These are phyloP conservation scores for Psittacula cyanocephala DNA, from an alignment of 2,113 vertebrate species.

Conservation along the genomic window DNA sequence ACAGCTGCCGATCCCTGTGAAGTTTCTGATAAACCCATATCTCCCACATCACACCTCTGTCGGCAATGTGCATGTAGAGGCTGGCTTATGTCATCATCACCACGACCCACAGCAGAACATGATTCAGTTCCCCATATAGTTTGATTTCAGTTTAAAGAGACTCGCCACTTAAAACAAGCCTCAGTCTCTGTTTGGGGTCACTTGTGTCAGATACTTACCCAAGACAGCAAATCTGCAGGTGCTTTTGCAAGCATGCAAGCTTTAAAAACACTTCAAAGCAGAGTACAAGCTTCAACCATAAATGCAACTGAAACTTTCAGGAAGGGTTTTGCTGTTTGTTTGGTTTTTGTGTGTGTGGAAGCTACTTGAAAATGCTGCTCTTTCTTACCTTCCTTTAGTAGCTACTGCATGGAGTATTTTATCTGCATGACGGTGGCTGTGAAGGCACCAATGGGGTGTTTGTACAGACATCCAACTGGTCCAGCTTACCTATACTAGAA, in stretches of 20 bases:
- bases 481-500: not conserved
- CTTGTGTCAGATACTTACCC: rapidly evolving
- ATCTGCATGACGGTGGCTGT: rapidly evolving
- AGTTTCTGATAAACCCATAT: not conserved
- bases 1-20: not conserved
- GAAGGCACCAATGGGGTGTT: rapidly evolving
- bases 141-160: not conserved
- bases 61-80: rapidly evolving
- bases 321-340: not conserved
- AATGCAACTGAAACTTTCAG: not conserved
- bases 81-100: not conserved
- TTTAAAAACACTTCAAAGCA: not conserved
- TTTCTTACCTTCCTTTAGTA: not conserved
- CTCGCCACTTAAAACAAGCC: not conserved
- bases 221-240: not conserved
- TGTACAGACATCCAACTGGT: not conserved
- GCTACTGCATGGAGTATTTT: not conserved
- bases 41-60: rapidly evolving
- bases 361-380: not conserved
- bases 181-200: not conserved
- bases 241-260: rapidly evolving
- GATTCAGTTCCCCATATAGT: not conserved
- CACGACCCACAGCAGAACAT: not conserved
- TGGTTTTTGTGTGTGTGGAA: not conserved
- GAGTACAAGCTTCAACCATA: not conserved